Conservation (phyloP, 1,140 invertebrate species). For the Telenomus remus region DNA sequence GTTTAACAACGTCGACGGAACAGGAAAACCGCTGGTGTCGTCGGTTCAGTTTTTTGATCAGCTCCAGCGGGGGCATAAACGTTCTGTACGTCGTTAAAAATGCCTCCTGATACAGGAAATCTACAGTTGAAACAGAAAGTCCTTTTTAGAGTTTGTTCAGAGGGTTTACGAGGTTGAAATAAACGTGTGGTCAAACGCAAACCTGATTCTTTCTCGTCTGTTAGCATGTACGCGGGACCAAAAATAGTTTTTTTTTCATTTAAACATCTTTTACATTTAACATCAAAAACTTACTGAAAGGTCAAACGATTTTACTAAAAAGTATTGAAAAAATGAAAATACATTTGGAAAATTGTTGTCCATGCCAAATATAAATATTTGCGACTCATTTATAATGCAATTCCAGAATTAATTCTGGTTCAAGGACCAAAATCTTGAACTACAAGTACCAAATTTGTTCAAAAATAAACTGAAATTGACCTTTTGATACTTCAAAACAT, state of each 20-base stretch:
- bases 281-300: too few species aligned
- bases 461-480: too few species aligned
- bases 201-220: constrained; percentile 78
- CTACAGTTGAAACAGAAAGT: constrained; percentile 77
- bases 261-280: not conserved
- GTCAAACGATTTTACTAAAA: too few species aligned
- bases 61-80: constrained; percentile 90
- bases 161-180: too few species aligned
- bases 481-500: too few species aligned
- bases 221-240: constrained; percentile 34
- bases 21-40: constrained; percentile 90
- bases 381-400: too few species aligned
- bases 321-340: too few species aligned
- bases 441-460: too few species aligned
- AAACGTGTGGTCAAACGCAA: constrained; percentile 54
- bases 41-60: constrained; percentile 91
- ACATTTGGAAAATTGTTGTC: too few species aligned
- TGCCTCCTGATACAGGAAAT: constrained; percentile 96
- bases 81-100: constrained; percentile 98
- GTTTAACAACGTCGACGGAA: constrained; percentile 82
- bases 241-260: constrained; percentile 3
- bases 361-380: too few species aligned
- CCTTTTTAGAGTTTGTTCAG: not conserved
- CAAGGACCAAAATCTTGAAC: too few species aligned
- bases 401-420: too few species aligned